These are phyloP conservation scores for Morelia viridis DNA, from an alignment of 2,797 vertebrate genomes.

Conservation along the genomic window DNA sequence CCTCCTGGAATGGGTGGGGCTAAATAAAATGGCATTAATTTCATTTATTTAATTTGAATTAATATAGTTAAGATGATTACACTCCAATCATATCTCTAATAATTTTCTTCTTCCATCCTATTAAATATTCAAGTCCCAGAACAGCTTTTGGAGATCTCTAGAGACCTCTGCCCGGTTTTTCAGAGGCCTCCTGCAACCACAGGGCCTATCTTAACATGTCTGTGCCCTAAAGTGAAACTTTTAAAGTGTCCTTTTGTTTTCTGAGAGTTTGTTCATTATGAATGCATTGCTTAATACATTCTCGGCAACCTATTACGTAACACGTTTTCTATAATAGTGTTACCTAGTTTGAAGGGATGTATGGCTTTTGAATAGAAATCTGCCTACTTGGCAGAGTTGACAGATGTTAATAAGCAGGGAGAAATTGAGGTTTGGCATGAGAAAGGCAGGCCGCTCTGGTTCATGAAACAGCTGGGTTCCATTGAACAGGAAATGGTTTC, in stretches of 20 bases:
- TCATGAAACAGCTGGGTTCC: slow-evolving; percentile 57
- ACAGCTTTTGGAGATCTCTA: background rate
- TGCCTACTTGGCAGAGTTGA: slow-evolving; percentile 53
- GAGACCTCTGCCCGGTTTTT: background rate
- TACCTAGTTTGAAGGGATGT: background rate
- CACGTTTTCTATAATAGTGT: background rate
- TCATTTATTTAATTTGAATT: too few relatives aligned
- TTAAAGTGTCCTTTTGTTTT: background rate
- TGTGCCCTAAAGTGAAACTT: background rate
- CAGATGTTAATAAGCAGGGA: slow-evolving; percentile 44
- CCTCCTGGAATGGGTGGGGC: too few relatives aligned
- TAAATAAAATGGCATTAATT: too few relatives aligned
- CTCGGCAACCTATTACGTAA: slow-evolving; percentile 57
- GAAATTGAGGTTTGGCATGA: slow-evolving; percentile 67
- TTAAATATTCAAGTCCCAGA: background rate
- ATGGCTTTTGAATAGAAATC: slow-evolving; percentile 1
- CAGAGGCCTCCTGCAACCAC: background rate
- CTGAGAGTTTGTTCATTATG: background rate
- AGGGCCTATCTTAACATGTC: background rate
- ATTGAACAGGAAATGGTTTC: slow-evolving; percentile 68
- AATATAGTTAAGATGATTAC: too few relatives aligned
- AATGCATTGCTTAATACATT: background rate
- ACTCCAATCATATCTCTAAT: too few relatives aligned
- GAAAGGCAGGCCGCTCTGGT: slow-evolving; percentile 62
- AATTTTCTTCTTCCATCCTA: too few relatives aligned